These are phyloP conservation scores for Abrostola tripartita DNA, from an alignment of 2,888 invertebrate genomes.

Conservation along the genomic window DNA sequence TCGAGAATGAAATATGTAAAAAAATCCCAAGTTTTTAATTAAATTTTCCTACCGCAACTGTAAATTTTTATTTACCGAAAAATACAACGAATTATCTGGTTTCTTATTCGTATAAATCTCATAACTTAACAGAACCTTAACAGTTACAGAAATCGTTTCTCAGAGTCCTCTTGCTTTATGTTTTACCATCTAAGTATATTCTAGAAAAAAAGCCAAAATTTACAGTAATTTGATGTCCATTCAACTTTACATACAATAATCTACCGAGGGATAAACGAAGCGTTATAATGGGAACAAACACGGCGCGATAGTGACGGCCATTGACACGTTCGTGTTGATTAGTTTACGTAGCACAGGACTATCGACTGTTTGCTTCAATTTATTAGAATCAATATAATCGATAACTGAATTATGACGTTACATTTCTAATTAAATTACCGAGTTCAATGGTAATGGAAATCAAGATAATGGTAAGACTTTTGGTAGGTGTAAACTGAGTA, in stretches of 20 bases:
- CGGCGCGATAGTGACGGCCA: slow-evolving; percentile 30
- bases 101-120: no score
- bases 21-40: no score
- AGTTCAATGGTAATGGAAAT: slow-evolving; percentile 27
- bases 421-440: slow-evolving; percentile 44
- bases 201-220: background rate
- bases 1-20: no score
- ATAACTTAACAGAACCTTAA: no score
- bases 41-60: no score
- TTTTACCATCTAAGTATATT: no score
- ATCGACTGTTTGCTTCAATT: slow-evolving; percentile 50
- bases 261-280: slow-evolving; percentile 19
- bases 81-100: no score
- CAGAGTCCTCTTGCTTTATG: no score
- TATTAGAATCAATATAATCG: slow-evolving; percentile 52
- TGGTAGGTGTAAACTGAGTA: slow-evolving; percentile 31
- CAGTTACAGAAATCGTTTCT: no score
- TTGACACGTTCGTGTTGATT: slow-evolving; percentile 53
- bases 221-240: background rate
- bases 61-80: no score
- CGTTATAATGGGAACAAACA: slow-evolving; percentile 35
- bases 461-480: slow-evolving; percentile 25
- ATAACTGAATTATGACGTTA: slow-evolving; percentile 46
- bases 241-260: background rate
- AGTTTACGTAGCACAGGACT: slow-evolving; percentile 46